A percentile compares a stretch with the other conserved stretches of the same genome.
Conservation (phyloP, 2,113 vertebrate species). For the Sander vitreus region DNA sequence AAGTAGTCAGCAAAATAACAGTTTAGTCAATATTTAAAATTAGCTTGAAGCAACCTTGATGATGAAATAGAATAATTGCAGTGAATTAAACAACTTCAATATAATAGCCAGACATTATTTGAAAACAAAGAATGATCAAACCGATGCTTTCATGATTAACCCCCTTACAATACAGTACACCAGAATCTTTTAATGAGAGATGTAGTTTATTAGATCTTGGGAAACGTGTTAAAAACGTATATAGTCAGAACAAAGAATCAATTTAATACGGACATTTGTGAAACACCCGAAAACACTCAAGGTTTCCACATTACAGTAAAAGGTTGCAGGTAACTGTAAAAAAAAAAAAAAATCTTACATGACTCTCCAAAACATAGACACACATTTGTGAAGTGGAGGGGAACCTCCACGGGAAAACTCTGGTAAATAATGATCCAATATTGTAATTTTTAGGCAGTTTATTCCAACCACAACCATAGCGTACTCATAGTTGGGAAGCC, state of each 20-base stretch:
- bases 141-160: slow-evolving; percentile 5
- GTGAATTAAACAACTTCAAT: background rate
- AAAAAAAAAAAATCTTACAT: background rate
- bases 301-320: background rate
- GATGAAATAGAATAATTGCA: background rate
- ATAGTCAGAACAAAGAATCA: background rate
- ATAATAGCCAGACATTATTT: background rate
- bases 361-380: background rate
- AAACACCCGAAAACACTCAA: background rate
- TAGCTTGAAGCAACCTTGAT: background rate
- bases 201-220: slow-evolving; percentile 12
- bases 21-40: background rate
- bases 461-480: background rate
- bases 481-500: background rate
- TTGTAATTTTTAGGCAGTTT: background rate
- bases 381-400: background rate
- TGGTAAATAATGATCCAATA: background rate
- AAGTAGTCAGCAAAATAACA: background rate
- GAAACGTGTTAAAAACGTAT: background rate
- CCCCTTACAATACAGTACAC: background rate
- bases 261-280: background rate
- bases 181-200: slow-evolving; percentile 9
- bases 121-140: slow-evolving; percentile 41
- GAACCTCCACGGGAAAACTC: background rate
- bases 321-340: background rate